These are phyloP conservation scores for Charanyca ferruginea DNA, from an alignment of 2,888 invertebrate genomes.

Conservation along the genomic window DNA sequence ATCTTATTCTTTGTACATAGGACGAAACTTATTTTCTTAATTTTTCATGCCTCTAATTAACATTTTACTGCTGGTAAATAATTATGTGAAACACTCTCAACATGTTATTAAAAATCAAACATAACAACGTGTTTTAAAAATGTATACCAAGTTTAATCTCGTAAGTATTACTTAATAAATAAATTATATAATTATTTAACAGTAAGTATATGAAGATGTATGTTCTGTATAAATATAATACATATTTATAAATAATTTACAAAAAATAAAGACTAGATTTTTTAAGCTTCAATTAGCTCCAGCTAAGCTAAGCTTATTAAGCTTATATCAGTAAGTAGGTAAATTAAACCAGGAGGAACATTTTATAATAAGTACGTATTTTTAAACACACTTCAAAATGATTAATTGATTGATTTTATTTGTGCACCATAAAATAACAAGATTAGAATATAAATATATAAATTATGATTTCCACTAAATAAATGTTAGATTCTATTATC, in stretches of 20 bases:
- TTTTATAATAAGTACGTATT: conserved; percentile 52
- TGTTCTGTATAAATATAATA: conserved; percentile 6
- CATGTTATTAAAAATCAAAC: conserved; percentile 1
- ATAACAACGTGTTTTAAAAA: conserved; percentile 10
- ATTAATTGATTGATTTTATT: conserved; percentile 53
- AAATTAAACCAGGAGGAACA: conserved; percentile 42
- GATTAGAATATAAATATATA: conserved; percentile 48
- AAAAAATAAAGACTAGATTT: conserved; percentile 20
- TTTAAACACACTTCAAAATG: conserved; percentile 44
- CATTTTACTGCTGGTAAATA: neutral
- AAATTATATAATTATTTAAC: neutral
- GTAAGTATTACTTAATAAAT: conserved; percentile 26
- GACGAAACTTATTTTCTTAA: neutral
- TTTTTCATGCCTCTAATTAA: neutral
- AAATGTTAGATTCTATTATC: conserved; percentile 46
- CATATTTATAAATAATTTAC: neutral
- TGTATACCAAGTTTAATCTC: conserved; percentile 1
- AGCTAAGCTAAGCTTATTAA: neutral
- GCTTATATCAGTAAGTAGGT: conserved; percentile 2
- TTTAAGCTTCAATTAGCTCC: neutral
- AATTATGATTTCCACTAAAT: conserved; percentile 49
- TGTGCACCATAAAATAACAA: conserved; percentile 63
- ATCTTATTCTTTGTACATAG: too few relatives aligned
- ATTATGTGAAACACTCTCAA: neutral
- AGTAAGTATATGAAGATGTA: conserved; percentile 1